Evolutionary conservation across 1,140 invertebrate genomes (phyloP), one percentile per base, ranked within the genome.

Genomic region (Drosophila equinoxialis): DNA sequence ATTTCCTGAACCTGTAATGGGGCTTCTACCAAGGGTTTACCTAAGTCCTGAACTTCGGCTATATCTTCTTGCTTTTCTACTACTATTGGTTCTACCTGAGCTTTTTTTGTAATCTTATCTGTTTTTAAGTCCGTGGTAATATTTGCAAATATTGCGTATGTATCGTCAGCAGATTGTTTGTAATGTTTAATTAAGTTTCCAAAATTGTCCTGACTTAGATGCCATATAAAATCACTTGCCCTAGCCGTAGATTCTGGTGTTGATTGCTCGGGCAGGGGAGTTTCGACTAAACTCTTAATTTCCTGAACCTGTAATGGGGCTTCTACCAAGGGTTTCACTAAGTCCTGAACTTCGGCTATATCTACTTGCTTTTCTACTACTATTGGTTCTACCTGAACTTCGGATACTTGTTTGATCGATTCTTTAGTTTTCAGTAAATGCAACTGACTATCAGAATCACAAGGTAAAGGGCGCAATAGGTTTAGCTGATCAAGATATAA

Each of bases 121-220:
- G 71, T 62, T 23, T 61, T 87, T 39, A 35, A 33, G 79, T 86
- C 74, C 35, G 59, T 75, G 37, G 65, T 66, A 55, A 58, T 68
- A 26, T 77, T 66, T 3, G 58, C 55, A 37, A 71, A 58, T 8
- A 81, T 60, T 35, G 80, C 85, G 17, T 54, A 89, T 0, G 68
- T 60, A 17, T 79, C 60, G 35, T 61, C 66, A 65, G 74, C 54
- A 57, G 35, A 51, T 55, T 81, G 77, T 35, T 55, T 74, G 57
- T 84, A 64, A 60, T 86, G 58, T 70, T 74, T 76, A 14, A 79
- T 73, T 17, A 77, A 13, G 51, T 74, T 81, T 23, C 61, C 30
- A 61, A 90, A 89, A 45, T 75, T 76, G 48, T 90, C 87, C 26
- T 81, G 80, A 55, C 81, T 89, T 23, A 91, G 84, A 55, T 90